Percentiles rank a stretch among this genome's conserved stretches.
phyloP scores from a whole-genome alignment of 2,113 vertebrate genomes.

The Coptodon rendalli region DNA sequence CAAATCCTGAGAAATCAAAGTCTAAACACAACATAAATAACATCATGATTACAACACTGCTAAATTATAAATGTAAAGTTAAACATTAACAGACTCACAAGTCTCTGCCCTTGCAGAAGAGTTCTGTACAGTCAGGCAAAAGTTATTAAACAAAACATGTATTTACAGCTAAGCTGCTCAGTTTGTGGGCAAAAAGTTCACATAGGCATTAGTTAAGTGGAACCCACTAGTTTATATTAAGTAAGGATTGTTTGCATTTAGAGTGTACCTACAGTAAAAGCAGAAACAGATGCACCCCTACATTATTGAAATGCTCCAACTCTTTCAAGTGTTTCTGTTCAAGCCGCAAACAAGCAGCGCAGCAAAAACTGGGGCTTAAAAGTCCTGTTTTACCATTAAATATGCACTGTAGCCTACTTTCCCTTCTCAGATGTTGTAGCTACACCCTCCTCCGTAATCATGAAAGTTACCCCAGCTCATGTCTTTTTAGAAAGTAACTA shows the following conservation, averaged over 20 bases:
- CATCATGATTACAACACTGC: background rate
- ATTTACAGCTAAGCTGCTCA: background rate
- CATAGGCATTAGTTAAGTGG: background rate
- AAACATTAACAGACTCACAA: background rate
- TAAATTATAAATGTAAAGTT: background rate
- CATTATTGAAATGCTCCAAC: conserved; percentile 22
- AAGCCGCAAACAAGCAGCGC: background rate
- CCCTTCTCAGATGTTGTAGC: background rate
- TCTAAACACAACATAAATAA: background rate
- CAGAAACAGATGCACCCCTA: background rate
- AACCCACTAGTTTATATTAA: background rate
- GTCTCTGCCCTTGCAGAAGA: background rate
- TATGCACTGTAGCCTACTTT: conserved; percentile 42
- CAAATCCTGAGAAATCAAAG: background rate
- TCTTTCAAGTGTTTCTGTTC: conserved; percentile 23
- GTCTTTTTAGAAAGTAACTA: background rate
- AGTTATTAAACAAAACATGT: accelerated
- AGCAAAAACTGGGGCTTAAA: background rate
- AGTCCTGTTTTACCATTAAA: conserved; percentile 31
- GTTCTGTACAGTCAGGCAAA: background rate
- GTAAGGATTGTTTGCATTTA: background rate
- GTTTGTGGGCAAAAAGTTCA: background rate
- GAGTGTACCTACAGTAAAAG: background rate
- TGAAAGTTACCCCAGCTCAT: background rate
- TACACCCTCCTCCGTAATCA: background rate